Conservation (phyloP, 2,888 invertebrate genomes). For the Hecatera dysodea region DNA sequence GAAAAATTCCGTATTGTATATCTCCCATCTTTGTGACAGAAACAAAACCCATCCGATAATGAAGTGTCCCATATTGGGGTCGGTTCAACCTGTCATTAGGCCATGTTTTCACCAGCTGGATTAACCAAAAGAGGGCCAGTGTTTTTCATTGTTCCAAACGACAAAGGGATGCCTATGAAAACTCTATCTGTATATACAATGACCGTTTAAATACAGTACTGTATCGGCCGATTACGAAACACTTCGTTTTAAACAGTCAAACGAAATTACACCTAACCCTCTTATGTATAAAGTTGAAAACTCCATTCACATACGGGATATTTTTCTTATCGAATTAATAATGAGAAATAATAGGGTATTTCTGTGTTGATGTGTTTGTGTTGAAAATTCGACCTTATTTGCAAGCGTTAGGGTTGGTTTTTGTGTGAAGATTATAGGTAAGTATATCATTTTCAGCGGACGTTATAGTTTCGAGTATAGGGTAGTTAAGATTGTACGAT, state of each 20-base stretch:
- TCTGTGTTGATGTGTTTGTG: constrained; percentile 53
- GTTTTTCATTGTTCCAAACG: constrained; percentile 70
- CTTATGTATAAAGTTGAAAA: constrained; percentile 71
- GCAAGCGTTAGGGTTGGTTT: constrained; percentile 72
- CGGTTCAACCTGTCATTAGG: constrained; percentile 58
- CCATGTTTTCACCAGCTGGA: constrained; percentile 57
- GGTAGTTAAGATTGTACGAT: constrained; percentile 89
- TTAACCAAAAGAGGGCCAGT: constrained; percentile 65
- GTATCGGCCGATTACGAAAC: constrained; percentile 63
- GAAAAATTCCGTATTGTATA: constrained; percentile 30
- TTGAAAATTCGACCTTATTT: constrained; percentile 68
- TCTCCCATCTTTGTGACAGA: constrained; percentile 37
- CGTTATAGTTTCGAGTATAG: constrained; percentile 88
- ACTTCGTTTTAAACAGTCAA: constrained; percentile 33
- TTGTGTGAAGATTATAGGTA: constrained; percentile 70
- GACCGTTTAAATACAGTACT: constrained; percentile 70
- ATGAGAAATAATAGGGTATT: constrained; percentile 84
- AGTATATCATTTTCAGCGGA: constrained; percentile 87
- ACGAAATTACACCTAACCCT: constrained; percentile 62
- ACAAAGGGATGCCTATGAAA: constrained; percentile 65
- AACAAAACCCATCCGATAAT: constrained; percentile 55
- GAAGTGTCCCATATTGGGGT: constrained; percentile 59
- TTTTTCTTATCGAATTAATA: constrained; percentile 89
- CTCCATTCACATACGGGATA: constrained; percentile 68
- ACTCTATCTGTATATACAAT: constrained; percentile 73